A percentile compares a stretch with the other conserved stretches of the same genome.
phyloP scores from a whole-genome alignment of 2,797 vertebrate species.

The Falco peregrinus region DNA sequence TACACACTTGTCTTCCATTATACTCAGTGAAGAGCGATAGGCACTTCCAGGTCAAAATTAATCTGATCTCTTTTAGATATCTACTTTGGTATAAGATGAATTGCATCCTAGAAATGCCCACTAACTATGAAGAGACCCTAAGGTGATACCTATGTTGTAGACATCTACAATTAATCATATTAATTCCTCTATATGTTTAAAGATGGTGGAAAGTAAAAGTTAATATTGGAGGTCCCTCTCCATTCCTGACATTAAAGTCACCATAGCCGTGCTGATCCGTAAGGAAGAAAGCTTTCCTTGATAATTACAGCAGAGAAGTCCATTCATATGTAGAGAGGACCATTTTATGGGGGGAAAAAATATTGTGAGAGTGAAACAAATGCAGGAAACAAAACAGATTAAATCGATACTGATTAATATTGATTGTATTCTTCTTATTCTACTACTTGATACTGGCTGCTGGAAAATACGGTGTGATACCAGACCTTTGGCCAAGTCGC shows the following conservation, averaged over 20 bases:
- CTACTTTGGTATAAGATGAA: background rate
- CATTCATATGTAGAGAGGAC: background rate
- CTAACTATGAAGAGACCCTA: background rate
- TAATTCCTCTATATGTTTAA: background rate
- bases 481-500: background rate
- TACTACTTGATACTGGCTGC: background rate
- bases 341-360: fast-evolving
- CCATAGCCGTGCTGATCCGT: background rate
- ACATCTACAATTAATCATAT: background rate
- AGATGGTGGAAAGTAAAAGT: background rate
- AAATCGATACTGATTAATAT: background rate
- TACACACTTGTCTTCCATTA: background rate
- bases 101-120: background rate
- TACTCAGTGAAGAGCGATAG: background rate
- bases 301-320: background rate
- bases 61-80: background rate
- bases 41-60: background rate
- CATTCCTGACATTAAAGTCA: background rate
- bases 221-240: background rate
- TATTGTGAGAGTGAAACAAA: background rate
- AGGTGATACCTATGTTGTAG: background rate
- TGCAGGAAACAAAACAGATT: background rate
- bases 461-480: background rate
- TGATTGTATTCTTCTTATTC: background rate
- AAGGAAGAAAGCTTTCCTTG: background rate